These are phyloP conservation scores for Phoebastria nigripes DNA, from an alignment of 2,797 vertebrate genomes.

Conservation along the genomic window DNA sequence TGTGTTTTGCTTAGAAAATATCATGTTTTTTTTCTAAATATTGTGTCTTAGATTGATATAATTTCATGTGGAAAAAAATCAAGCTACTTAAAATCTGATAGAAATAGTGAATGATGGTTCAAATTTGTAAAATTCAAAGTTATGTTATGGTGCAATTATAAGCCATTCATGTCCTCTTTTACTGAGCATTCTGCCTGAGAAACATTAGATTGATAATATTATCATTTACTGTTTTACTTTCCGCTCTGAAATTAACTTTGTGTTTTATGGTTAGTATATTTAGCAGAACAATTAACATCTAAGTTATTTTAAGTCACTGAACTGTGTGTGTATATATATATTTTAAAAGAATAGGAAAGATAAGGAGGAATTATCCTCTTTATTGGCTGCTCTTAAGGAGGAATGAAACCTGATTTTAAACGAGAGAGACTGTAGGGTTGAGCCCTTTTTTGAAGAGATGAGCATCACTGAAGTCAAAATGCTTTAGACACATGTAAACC, in stretches of 20 bases:
- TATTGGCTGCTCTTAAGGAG: neutral
- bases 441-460: neutral
- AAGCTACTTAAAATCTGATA: neutral
- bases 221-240: neutral
- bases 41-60: neutral
- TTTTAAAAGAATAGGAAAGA: neutral
- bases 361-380: neutral
- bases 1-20: neutral
- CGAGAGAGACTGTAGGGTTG: neutral
- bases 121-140: neutral
- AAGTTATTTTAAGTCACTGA: neutral
- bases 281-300: neutral
- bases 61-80: neutral
- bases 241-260: neutral
- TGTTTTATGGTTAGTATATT: neutral
- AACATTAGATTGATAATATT: neutral
- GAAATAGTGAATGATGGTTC: neutral
- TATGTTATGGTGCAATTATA: neutral
- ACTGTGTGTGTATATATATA: neutral
- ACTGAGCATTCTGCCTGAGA: neutral
- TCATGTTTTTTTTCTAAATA: fast-evolving
- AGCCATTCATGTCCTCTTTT: neutral
- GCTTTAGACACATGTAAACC: neutral
- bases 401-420: neutral
- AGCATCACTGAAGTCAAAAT: neutral